Percentiles rank a stretch among this genome's conserved stretches.
Conservation (phyloP, 2,888 invertebrate species). For the Drosophila antonietae region DNA sequence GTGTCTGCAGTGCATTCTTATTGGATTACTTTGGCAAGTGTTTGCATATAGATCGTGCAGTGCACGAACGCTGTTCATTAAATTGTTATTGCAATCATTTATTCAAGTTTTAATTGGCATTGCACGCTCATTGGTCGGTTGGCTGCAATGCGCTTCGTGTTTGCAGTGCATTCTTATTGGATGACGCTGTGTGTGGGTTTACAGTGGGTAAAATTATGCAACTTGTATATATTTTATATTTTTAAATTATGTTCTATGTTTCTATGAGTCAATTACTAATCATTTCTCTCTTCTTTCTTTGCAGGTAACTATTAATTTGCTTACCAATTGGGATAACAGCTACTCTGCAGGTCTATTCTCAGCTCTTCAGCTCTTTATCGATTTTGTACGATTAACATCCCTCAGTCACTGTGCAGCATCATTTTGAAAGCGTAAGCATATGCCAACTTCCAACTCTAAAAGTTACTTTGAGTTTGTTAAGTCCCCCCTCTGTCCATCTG, state of each 20-base stretch:
- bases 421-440: constrained; percentile 36
- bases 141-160: constrained; percentile 6
- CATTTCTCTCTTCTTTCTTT: constrained; percentile 37
- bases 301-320: constrained; percentile 59
- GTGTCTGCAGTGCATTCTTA: constrained; percentile 6
- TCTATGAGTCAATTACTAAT: not conserved
- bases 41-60: not conserved
- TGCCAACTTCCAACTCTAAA: constrained; percentile 35
- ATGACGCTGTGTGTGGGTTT: not conserved
- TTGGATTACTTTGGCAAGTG: not conserved
- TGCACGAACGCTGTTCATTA: not conserved
- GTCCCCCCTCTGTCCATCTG: constrained; percentile 18
- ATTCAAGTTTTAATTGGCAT: not conserved
- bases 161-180: constrained; percentile 9
- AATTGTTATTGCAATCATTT: not conserved
- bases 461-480: constrained; percentile 61
- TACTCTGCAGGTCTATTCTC: constrained; percentile 30
- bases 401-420: constrained; percentile 28
- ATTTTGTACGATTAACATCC: constrained; percentile 44
- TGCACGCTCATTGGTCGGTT: constrained; percentile 18
- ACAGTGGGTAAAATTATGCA: not conserved
- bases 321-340: constrained; percentile 2
- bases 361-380: constrained; percentile 32
- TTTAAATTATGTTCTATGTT: not conserved
- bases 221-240: not conserved